phyloP scores from a whole-genome alignment of 1,140 invertebrate genomes.

The Sycobia sp. region DNA sequence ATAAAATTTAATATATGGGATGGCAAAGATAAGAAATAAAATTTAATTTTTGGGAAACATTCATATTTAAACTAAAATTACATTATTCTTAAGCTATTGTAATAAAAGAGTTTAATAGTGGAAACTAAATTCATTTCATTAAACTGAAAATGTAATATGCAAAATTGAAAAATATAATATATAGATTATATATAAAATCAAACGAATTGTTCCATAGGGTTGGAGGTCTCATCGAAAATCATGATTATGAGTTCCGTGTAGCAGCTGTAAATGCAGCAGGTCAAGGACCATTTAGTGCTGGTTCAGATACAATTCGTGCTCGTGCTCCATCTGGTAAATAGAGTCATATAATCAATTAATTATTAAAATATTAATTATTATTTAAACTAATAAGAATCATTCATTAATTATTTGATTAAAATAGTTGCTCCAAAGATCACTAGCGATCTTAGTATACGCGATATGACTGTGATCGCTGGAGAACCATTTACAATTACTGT shows the following conservation, averaged over 20 bases:
- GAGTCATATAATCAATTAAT: conserved; percentile 10
- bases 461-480: conserved; percentile 93
- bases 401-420: conserved; percentile 34
- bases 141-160: too few species aligned
- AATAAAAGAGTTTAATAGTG: background rate
- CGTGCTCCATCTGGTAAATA: conserved; percentile 76
- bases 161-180: too few species aligned
- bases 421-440: conserved; percentile 85
- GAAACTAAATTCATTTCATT: background rate
- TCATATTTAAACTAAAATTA: too few species aligned
- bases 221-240: conserved; percentile 88
- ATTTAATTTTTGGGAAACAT: too few species aligned
- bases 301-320: conserved; percentile 89
- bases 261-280: conserved; percentile 95
- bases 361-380: background rate
- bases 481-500: conserved; percentile 96
- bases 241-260: conserved; percentile 97
- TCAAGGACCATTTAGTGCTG: conserved; percentile 88
- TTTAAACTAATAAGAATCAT: too few species aligned
- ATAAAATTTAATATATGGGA: too few species aligned
- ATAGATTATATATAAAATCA: background rate
- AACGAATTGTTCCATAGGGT: conserved; percentile 64
- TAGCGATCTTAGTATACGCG: conserved; percentile 87
- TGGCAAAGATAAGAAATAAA: too few species aligned
- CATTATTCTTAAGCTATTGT: too few species aligned